Evolutionary conservation across 2,113 vertebrate genomes (phyloP).

Genomic region (Phalacrocorax aristotelis): DNA sequence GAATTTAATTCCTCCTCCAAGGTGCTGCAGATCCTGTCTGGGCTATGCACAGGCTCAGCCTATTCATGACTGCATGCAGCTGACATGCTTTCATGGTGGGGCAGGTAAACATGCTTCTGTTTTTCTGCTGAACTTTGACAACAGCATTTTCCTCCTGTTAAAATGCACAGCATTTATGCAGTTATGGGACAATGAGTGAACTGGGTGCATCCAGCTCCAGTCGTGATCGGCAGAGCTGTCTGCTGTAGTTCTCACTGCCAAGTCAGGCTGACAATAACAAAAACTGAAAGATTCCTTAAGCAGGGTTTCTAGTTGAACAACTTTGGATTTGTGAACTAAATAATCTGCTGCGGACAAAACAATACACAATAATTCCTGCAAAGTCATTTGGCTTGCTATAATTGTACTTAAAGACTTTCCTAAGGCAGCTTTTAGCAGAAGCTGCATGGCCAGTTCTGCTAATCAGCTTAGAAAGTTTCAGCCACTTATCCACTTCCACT

Average conservation of each 20-base stretch:
- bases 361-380: constrained; percentile 16
- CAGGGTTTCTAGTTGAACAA: neutral
- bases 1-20: neutral
- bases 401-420: constrained; percentile 7
- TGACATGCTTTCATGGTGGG: neutral
- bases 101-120: neutral
- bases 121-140: neutral
- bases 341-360: constrained; percentile 16
- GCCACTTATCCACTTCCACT: neutral
- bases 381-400: neutral
- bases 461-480: constrained; percentile 51
- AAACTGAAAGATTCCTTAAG: neutral
- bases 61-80: neutral
- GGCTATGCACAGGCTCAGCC: neutral
- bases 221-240: neutral
- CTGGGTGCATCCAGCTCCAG: neutral
- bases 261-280: neutral
- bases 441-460: neutral
- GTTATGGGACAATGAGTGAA: neutral
- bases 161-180: neutral
- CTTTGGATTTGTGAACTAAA: constrained; percentile 36
- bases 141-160: neutral
- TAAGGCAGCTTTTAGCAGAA: constrained; percentile 31
- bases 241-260: neutral
- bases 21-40: neutral